phyloP scores from a whole-genome alignment of 2,113 vertebrate species.

The Hemiprocne comata region DNA sequence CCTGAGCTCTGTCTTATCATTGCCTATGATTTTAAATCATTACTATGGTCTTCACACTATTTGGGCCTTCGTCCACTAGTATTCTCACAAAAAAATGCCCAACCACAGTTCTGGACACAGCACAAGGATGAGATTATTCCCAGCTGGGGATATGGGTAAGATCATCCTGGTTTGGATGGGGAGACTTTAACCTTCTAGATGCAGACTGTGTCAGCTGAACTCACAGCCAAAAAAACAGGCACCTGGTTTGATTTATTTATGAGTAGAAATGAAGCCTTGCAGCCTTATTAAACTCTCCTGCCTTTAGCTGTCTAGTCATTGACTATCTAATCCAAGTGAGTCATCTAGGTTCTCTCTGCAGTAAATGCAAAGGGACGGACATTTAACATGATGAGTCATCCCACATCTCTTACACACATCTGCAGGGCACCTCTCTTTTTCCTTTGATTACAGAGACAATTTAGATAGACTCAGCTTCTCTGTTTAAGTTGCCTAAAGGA shows the following conservation, averaged over 20 bases:
- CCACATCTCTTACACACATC: not conserved
- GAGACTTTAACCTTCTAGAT: not conserved
- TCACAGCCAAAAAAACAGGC: not conserved
- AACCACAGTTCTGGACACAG: not conserved
- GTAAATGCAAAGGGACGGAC: not conserved
- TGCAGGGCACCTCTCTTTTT: not conserved
- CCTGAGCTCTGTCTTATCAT: not conserved
- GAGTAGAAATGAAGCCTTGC: not conserved
- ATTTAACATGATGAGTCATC: not conserved
- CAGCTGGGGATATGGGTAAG: not conserved
- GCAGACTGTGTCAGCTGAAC: not conserved
- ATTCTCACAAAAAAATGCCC: not conserved
- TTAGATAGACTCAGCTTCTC: not conserved
- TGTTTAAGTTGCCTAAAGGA: not conserved
- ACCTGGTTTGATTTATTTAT: not conserved
- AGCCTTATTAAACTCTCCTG: not conserved
- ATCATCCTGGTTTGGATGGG: not conserved
- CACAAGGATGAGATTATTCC: not conserved
- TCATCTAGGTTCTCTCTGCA: conserved; percentile 1
- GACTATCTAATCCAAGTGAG: conserved; percentile 16
- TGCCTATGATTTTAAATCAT: not conserved
- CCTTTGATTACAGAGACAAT: not conserved
- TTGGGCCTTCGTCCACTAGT: not conserved
- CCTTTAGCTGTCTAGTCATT: not conserved
- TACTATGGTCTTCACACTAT: not conserved